Percentiles rank a stretch among this genome's conserved stretches.
Evolutionary conservation across 2,888 invertebrate species (phyloP).

Genomic region (Aquatica leii): DNA sequence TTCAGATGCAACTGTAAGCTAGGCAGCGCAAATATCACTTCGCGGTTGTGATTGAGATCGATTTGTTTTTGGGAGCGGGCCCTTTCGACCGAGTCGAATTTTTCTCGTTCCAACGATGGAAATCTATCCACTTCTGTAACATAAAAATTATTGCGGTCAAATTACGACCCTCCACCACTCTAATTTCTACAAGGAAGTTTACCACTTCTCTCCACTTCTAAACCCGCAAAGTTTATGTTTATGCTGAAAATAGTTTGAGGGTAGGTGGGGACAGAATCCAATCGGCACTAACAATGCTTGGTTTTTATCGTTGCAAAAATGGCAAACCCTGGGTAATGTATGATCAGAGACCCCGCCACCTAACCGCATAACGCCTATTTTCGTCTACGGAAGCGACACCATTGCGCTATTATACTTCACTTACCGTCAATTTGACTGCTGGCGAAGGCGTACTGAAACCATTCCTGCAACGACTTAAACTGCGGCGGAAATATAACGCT

Average conservation of each 20-base stretch:
- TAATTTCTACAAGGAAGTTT: too few relatives aligned
- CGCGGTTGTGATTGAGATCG: slow-evolving; percentile 84
- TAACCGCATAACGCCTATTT: too few relatives aligned
- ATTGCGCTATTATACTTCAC: too few relatives aligned
- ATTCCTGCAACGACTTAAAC: slow-evolving; percentile 92
- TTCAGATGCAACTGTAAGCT: slow-evolving; percentile 91
- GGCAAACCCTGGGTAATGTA: too few relatives aligned
- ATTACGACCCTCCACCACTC: slow-evolving; percentile 16
- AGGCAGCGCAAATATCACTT: slow-evolving; percentile 96
- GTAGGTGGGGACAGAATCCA: too few relatives aligned
- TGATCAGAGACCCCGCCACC: too few relatives aligned
- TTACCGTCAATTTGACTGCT: slow-evolving; percentile 93
- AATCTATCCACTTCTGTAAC: slow-evolving; percentile 85
- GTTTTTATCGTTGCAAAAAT: too few relatives aligned
- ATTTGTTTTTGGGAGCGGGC: slow-evolving; percentile 70
- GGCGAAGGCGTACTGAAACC: slow-evolving; percentile 97
- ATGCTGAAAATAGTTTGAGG: too few relatives aligned
- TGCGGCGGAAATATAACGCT: slow-evolving; percentile 95
- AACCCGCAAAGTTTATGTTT: too few relatives aligned
- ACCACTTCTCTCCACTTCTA: too few relatives aligned
- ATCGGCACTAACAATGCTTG: too few relatives aligned
- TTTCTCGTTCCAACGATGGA: slow-evolving; percentile 85
- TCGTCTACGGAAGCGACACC: too few relatives aligned
- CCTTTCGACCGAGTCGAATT: slow-evolving; percentile 66
- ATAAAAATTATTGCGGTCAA: slow-evolving; percentile 39